These are phyloP conservation scores for Trypoxylon attenuatum DNA, from an alignment of 2,888 invertebrate species.

Conservation along the genomic window DNA sequence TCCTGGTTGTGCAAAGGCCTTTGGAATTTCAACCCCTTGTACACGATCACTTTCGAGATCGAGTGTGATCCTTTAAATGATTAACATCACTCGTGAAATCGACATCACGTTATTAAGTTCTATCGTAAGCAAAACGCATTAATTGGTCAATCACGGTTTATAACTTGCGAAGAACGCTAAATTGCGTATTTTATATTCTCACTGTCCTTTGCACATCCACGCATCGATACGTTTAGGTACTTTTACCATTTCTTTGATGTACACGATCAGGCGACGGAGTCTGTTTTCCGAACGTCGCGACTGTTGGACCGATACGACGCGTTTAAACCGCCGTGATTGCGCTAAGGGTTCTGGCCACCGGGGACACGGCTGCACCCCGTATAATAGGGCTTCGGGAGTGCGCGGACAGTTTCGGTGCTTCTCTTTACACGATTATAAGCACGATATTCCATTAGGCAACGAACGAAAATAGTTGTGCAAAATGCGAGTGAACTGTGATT, in stretches of 20 bases:
- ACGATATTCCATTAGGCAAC: slow-evolving; percentile 66
- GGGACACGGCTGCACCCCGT: slow-evolving; percentile 28
- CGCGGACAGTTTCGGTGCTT: slow-evolving; percentile 71
- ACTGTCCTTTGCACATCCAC: too few species aligned
- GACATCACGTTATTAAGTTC: too few species aligned
- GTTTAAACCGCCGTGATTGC: slow-evolving; percentile 38
- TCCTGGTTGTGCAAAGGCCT: slow-evolving; percentile 23
- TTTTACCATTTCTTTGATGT: too few species aligned
- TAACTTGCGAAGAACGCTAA: too few species aligned
- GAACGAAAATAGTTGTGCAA: slow-evolving; percentile 59
- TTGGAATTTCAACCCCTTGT: neutral
- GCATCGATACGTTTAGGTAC: too few species aligned
- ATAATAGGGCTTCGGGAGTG: slow-evolving; percentile 67
- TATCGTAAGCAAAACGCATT: too few species aligned
- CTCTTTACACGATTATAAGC: slow-evolving; percentile 73
- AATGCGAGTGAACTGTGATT: slow-evolving; percentile 32
- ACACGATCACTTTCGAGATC: neutral
- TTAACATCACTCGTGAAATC: neutral
- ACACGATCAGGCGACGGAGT: slow-evolving; percentile 3
- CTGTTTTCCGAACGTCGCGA: slow-evolving; percentile 10
- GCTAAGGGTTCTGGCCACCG: slow-evolving; percentile 24
- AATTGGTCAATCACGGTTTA: too few species aligned
- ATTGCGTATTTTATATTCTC: too few species aligned
- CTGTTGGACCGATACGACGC: slow-evolving; percentile 24
- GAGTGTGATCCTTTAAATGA: neutral